A percentile compares a stretch with the other conserved stretches of the same genome.
Conservation (phyloP, 92 coral and sea anemone species). For the Micromussa lordhowensis region DNA sequence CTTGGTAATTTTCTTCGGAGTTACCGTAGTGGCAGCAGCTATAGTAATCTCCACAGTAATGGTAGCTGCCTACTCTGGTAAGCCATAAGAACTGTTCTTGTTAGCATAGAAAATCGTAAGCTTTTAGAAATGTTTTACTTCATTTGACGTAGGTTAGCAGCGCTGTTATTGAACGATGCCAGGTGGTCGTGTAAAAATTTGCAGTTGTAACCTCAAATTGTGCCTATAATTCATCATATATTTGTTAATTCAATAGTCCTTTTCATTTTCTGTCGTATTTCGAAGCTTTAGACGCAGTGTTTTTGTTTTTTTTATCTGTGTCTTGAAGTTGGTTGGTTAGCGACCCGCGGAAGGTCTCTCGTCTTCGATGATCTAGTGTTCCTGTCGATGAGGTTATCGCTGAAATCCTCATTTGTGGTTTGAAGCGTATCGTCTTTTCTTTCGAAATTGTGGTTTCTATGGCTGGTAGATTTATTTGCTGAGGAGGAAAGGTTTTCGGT, state of each 20-base stretch:
- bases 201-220: conserved; percentile 1
- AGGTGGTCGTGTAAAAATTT: conserved; percentile 14
- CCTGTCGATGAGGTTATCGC: not conserved
- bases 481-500: too few species aligned
- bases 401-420: conserved; percentile 17
- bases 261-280: not conserved
- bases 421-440: not conserved
- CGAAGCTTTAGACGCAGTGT: not conserved
- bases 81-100: conserved; percentile 6
- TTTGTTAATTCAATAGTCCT: not conserved
- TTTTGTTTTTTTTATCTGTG: not conserved
- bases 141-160: not conserved
- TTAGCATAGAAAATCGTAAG: not conserved
- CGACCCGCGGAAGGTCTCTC: conserved; percentile 22
- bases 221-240: not conserved
- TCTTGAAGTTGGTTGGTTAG: conserved; percentile 10
- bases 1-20: conserved; percentile 71
- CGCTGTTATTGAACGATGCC: not conserved
- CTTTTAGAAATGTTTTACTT: conserved; percentile 16
- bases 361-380: not conserved
- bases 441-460: not conserved
- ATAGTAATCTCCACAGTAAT: conserved; percentile 65
- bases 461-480: not conserved
- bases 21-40: conserved; percentile 60
- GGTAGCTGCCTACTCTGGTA: conserved; percentile 71